Evolutionary conservation across 2,113 vertebrate genomes (phyloP), one percentile per base, ranked within the genome.

Genomic region (Ceratotherium simum): DNA sequence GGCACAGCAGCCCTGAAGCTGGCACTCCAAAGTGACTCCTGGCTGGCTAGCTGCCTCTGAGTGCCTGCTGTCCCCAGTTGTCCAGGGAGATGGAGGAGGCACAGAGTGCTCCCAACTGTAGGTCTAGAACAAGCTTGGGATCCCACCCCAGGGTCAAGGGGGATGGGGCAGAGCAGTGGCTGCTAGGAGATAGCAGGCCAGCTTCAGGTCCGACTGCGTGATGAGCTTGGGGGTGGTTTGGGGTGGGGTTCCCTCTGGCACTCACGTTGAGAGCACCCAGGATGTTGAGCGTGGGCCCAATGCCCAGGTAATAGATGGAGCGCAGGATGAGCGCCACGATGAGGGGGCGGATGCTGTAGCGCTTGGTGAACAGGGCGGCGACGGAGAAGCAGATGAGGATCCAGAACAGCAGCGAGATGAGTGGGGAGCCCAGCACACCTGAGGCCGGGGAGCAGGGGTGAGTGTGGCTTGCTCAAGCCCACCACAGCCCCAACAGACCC

Each of bases 251-350:
- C 31, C 76, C 23, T 2, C 17, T 18, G 6, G 80, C n/a, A 98
- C 99, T 99, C 97, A 99, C 99, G 1, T 99, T 99, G 98, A 99
- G 98, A 0, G 99, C 98, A 0, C 99, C 99, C 86, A 99, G 99
- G 96, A 99, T 98, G 95, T 99, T 99, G 73, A 99, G 99, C 0
- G 99, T 99, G 98, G 99, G 99, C 4, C 99, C 99, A 2, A 99
- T 99, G 97, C 99, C 99, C 10, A 99, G 86, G 98, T 99, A 99
- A 98, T 99, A 99, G 92, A 99, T 99, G 54, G 99, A 99, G 8
- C 99, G 98, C 87, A 99, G 97, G 95, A 99, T 99, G 90, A 99
- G 99, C 0, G 99, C 99, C 78, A 99, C 97, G 0, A 99, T 99
- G 93, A 99, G 98, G 0, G 99, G 99, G n/a, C 99, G 98, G 92